These are phyloP conservation scores for Drosophila recens DNA, from an alignment of 2,888 invertebrate species.

Conservation along the genomic window DNA sequence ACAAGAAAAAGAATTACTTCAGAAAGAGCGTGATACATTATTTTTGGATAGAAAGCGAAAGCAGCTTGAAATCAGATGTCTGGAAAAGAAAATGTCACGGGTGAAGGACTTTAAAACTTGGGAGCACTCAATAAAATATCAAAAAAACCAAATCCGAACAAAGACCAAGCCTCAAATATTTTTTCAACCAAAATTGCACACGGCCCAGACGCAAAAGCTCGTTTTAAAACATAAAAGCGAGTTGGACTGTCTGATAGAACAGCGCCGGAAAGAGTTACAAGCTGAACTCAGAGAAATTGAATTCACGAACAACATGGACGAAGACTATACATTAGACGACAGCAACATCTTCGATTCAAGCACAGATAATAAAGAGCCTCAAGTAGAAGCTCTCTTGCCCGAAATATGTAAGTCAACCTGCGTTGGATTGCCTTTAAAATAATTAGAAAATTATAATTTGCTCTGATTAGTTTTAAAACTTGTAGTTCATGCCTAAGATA, in stretches of 20 bases:
- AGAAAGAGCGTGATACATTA: slow-evolving; percentile 92
- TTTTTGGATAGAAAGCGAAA: slow-evolving; percentile 94
- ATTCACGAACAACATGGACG: slow-evolving; percentile 49
- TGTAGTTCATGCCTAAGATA: slow-evolving; percentile 3
- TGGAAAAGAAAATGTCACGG: slow-evolving; percentile 95
- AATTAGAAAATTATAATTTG: slow-evolving; percentile 6
- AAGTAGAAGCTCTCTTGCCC: slow-evolving; percentile 21
- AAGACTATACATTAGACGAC: slow-evolving; percentile 55
- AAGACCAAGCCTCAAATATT: slow-evolving; percentile 94
- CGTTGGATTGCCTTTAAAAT: slow-evolving; percentile 1
- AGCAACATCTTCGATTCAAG: slow-evolving; percentile 37
- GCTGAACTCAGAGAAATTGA: slow-evolving; percentile 58
- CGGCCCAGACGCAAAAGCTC: slow-evolving; percentile 89
- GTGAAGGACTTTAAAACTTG: slow-evolving; percentile 95
- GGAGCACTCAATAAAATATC: slow-evolving; percentile 91
- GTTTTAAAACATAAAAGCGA: slow-evolving; percentile 87
- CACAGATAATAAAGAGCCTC: slow-evolving; percentile 24
- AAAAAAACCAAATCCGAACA: slow-evolving; percentile 94
- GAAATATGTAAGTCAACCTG: slow-evolving; percentile 27
- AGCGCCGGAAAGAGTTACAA: slow-evolving; percentile 53
- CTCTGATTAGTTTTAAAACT: slow-evolving; percentile 8
- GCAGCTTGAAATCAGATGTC: slow-evolving; percentile 93
- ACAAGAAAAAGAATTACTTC: slow-evolving; percentile 93
- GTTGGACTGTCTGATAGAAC: slow-evolving; percentile 50
- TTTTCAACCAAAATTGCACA: slow-evolving; percentile 93